Evolutionary conservation across 64 coral and sea anemone species (phyloP), one percentile per base, ranked within the genome.

Genomic region (Exaiptasia diaphana): DNA sequence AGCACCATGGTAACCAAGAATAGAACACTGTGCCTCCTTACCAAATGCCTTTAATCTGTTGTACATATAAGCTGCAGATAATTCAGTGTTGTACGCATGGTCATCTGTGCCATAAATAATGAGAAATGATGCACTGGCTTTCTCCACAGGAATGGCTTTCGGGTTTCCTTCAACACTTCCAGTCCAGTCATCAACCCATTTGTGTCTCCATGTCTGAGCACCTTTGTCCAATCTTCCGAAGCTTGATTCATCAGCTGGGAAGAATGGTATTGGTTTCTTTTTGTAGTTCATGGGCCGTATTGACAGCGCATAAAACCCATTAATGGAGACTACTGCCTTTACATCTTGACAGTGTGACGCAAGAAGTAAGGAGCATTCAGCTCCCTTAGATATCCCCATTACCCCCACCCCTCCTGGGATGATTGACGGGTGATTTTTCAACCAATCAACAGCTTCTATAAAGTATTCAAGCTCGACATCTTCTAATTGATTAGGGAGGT

Each of bases 61-160:
- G 23, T 68, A 20, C 7, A 90, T 83, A n/a, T 63, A 50, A 4
- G 42, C 26, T 10, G 59, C 70, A 13, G 72, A 64, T 32, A 41
- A 61, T 15, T 76, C 79, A 26, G 72, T 7, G 22, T 83, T 57
- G 21, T 46, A 35, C 21, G 4, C 55, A 7, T 76, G 68, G 41
- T 90, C 87, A 75, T 64, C 79, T 38, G 50, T 57, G n/a, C 87
- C 87, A 77, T 38, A 90, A 25, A 77, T 49, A 2, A 90, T 13
- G 1, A 90, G 67, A 43, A 90, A 24, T 4, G 79, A 60, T 36
- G 79, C 58, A 7, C 50, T 34, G n/a, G 77, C 76, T 2, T 77
- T 90, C 39, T 90, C 87, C 14, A 90, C 79, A 20, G 79, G 87
- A 40, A 58, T 44, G 5, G 80, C 7, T 2, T 38, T 21, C 23